Percentiles rank a stretch among this genome's conserved stretches.
Conservation (phyloP, 1,140 invertebrate genomes). For the Aleiodes sp. region DNA sequence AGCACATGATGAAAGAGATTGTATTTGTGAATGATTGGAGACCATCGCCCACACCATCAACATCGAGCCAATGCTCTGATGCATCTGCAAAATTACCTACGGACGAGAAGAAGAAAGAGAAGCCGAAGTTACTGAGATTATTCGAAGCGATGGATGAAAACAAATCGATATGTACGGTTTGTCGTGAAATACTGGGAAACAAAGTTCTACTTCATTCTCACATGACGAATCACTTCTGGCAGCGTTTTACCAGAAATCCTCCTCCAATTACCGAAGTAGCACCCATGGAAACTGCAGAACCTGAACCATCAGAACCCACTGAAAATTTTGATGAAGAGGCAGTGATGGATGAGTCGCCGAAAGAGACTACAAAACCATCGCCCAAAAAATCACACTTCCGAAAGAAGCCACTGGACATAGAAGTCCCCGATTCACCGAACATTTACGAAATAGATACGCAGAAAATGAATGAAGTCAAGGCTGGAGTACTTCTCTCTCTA, state of each 20-base stretch:
- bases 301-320: not conserved
- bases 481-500: not conserved
- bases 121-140: too few species aligned
- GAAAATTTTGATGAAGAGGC: not conserved
- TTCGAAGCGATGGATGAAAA: not conserved
- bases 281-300: too few species aligned
- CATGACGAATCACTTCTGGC: not conserved
- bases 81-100: too few species aligned
- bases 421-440: not conserved
- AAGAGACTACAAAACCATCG: not conserved
- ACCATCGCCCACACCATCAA: not conserved
- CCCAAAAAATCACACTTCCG: not conserved
- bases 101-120: not conserved
- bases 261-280: too few species aligned
- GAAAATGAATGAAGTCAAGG: not conserved
- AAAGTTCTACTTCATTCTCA: not conserved
- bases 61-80: too few species aligned
- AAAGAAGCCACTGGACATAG: not conserved
- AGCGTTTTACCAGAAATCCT: not conserved
- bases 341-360: not conserved
- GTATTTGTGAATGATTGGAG: not conserved
- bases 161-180: not conserved
- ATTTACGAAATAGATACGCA: conserved; percentile 8
- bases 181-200: not conserved
- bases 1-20: not conserved